Percentiles rank a stretch among this genome's conserved stretches.
These are phyloP conservation scores for Acanthopagrus latus DNA, from an alignment of 2,797 vertebrate species.

Conservation along the genomic window DNA sequence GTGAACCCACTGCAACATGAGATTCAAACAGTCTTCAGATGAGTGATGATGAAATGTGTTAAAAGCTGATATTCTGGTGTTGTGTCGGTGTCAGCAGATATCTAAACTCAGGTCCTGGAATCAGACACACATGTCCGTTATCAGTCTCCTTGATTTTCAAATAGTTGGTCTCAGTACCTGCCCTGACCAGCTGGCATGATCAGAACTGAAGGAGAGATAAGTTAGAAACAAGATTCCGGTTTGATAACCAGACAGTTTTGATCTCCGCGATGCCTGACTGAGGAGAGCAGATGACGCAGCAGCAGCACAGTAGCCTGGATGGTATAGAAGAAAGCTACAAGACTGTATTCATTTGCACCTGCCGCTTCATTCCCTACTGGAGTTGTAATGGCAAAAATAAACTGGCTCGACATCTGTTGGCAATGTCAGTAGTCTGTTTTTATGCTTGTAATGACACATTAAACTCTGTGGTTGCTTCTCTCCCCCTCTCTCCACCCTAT, in stretches of 20 bases:
- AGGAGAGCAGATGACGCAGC: conserved; percentile 64
- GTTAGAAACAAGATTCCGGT: not conserved
- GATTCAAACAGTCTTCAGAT: too few species aligned
- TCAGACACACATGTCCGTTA: too few species aligned
- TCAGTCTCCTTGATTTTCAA: too few species aligned
- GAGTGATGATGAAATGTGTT: too few species aligned
- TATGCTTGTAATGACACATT: conserved; percentile 87
- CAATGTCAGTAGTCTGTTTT: conserved; percentile 82
- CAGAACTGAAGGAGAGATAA: too few species aligned
- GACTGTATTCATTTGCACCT: conserved; percentile 74
- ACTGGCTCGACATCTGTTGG: conserved; percentile 84
- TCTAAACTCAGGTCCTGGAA: too few species aligned
- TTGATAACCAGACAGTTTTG: conserved; percentile 14
- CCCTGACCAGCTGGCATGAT: not conserved
- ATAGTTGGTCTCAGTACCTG: not conserved
- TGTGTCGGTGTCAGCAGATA: too few species aligned
- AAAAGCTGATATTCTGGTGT: too few species aligned
- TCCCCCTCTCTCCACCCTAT: conserved; percentile 64
- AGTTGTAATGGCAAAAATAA: conserved; percentile 82
- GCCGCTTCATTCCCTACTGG: conserved; percentile 74
- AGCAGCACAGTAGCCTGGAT: conserved; percentile 46
- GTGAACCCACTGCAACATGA: too few species aligned
- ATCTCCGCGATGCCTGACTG: conserved; percentile 44
- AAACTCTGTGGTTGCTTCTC: conserved; percentile 78
- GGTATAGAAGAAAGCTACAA: conserved; percentile 59